A percentile compares a stretch with the other conserved stretches of the same genome.
Evolutionary conservation across 2,888 invertebrate genomes (phyloP).

Genomic region (Drosophila nr. perissopoda): DNA sequence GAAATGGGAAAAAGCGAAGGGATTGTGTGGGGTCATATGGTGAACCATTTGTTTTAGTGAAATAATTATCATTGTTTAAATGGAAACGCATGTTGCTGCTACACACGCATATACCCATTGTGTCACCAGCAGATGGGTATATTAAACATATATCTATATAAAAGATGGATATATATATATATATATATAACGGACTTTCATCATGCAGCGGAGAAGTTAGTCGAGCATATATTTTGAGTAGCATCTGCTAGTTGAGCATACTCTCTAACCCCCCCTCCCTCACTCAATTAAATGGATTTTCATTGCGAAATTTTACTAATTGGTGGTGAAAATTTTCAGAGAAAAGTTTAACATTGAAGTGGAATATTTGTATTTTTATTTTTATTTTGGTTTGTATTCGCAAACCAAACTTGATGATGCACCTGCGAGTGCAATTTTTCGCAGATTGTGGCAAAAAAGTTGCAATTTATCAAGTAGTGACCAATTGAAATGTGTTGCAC

Average conservation of each 20-base stretch:
- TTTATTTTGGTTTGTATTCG: background rate
- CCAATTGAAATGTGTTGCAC: background rate
- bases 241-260: background rate
- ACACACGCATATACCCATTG: background rate
- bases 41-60: background rate
- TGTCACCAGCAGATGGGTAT: background rate
- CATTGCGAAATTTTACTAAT: conserved; percentile 3
- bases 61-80: background rate
- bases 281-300: conserved; percentile 4
- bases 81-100: background rate
- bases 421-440: background rate
- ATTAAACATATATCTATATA: no score
- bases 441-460: background rate
- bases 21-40: background rate
- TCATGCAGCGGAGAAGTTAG: background rate
- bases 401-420: background rate
- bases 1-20: background rate
- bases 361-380: background rate
- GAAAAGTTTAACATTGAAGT: background rate
- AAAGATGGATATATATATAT: no score
- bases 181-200: no score
- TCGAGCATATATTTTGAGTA: background rate
- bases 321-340: background rate
- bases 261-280: background rate
- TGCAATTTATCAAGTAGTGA: background rate